A percentile compares a stretch with the other conserved stretches of the same genome.
Conservation (phyloP, 2,888 invertebrate genomes). For the Ophioninae sp. region DNA sequence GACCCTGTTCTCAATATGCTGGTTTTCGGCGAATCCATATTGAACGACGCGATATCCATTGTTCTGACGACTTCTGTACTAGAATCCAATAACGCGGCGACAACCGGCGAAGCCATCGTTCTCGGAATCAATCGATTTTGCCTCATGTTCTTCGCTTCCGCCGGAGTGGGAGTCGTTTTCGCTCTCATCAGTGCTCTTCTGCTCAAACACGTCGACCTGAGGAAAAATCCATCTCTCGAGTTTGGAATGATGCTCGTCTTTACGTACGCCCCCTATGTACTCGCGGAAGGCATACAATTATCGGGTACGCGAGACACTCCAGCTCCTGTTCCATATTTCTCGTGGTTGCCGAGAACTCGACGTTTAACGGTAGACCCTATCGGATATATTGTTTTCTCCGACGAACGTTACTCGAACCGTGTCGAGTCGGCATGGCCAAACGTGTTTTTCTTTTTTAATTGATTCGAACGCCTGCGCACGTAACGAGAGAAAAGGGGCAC, state of each 20-base stretch:
- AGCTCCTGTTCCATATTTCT: not conserved
- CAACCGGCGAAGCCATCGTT: slow-evolving; percentile 92
- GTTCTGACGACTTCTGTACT: slow-evolving; percentile 95
- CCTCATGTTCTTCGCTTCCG: slow-evolving; percentile 99
- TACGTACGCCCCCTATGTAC: slow-evolving; percentile 98
- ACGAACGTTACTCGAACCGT: not conserved
- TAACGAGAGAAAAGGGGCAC: too few species aligned
- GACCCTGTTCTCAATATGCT: slow-evolving; percentile 99
- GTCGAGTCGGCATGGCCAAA: too few species aligned
- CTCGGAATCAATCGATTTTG: slow-evolving; percentile 95
- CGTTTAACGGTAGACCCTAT: not conserved
- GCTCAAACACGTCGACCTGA: slow-evolving; percentile 96
- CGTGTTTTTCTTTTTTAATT: too few species aligned
- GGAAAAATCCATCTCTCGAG: slow-evolving; percentile 98
- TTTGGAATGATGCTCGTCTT: slow-evolving; percentile 99
- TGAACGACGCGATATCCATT: slow-evolving; percentile 99
- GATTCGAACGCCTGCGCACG: too few species aligned
- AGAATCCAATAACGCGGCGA: slow-evolving; percentile 86
- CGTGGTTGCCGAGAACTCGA: not conserved
- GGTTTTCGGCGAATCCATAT: slow-evolving; percentile 97
- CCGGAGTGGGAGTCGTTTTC: slow-evolving; percentile 96
- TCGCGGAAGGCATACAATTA: slow-evolving; percentile 97
- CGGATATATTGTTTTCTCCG: not conserved
- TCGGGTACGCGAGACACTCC: slow-evolving; percentile 85
- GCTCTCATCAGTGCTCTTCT: slow-evolving; percentile 96